Evolutionary conservation across 1,140 invertebrate genomes (phyloP), one percentile per base, ranked within the genome.

Genomic region (Orchestia grillus): DNA sequence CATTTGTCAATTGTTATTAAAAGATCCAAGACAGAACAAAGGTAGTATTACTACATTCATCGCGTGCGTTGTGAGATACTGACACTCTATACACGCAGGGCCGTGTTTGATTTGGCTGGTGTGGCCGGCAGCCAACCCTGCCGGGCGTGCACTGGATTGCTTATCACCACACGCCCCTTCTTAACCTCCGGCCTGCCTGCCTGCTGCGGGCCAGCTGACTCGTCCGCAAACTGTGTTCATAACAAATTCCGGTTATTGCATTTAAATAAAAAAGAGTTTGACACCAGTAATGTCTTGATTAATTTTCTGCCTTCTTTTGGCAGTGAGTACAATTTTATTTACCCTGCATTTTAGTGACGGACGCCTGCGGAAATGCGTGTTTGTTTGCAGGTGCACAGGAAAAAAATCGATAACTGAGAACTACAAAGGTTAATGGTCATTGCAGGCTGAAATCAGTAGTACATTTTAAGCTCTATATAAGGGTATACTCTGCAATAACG

Each of bases 111-210:
- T 77, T 77, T 77, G 62, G 11, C 28, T 77, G 62, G 11, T 77
- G 62, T 77, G 36, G 62, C 62, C 11, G 88, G 28, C 43, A 44
- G 92, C 11, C 92, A 40, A 44, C 44, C 41, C 44, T 40, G 6
- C 92, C 41, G 43, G 43, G 44, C 43, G 88, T 91, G 92, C 92
- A 94, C 92, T 47, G 44, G 92, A 15, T 0, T 0, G 28, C 92
- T 94, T 94, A 94, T 94, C 92, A n/a, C 47, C 43, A 94, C 92
- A 94, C 92, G 92, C 92, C 92, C 92, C 92, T 47, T 42, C 92
- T 42, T 42, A 42, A 94, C 44, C 92, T 94, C 92, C 92, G 92
- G 92, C 90, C 41, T 43, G 43, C 43, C 44, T 44, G 88, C 11
- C 41, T 43, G 15, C 6, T 44, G 36, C 43, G 41, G 41, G 28